These are phyloP conservation scores for Dreissena rostriformis DNA, from an alignment of 1,140 invertebrate species.

Conservation along the genomic window DNA sequence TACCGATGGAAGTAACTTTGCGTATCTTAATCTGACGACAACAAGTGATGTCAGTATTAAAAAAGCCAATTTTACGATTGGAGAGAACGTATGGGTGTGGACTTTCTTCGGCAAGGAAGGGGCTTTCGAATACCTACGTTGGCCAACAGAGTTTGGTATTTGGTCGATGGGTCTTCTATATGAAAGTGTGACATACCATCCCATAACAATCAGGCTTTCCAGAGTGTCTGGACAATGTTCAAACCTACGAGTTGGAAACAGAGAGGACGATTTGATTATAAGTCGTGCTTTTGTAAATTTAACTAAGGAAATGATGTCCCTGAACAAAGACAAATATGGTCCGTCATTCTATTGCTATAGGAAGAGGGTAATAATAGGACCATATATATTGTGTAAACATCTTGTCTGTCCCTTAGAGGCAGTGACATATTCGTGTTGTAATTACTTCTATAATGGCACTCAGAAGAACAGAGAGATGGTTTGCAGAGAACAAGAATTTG, in stretches of 20 bases:
- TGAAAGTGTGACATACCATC: constrained; percentile 2
- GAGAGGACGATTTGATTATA: constrained; percentile 10
- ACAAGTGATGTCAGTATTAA: not conserved
- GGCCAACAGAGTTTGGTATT: constrained; percentile 50
- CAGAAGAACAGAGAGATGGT: not conserved
- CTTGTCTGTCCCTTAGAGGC: constrained; percentile 45
- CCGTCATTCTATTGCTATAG: constrained; percentile 47
- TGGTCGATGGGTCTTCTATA: constrained; percentile 48
- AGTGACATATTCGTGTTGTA: constrained; percentile 30
- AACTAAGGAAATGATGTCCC: not conserved
- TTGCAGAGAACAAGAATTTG: constrained; percentile 13
- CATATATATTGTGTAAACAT: constrained; percentile 46
- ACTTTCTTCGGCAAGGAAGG: constrained; percentile 50
- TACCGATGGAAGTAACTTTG: constrained; percentile 19
- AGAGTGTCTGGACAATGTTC: constrained; percentile 29
- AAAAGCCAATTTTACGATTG: constrained; percentile 6
- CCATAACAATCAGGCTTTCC: constrained; percentile 3
- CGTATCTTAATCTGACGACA: constrained; percentile 19
- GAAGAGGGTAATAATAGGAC: constrained; percentile 13
- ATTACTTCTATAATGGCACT: constrained; percentile 19
- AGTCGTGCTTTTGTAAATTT: constrained; percentile 12
- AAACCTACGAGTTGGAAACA: constrained; percentile 40
- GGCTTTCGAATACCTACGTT: constrained; percentile 21
- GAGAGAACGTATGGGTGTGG: constrained; percentile 41
- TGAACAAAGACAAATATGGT: constrained; percentile 33